Evolutionary conservation across 1,140 invertebrate species (phyloP), one percentile per base, ranked within the genome.

Genomic region (Trypoxylus dichotomus): DNA sequence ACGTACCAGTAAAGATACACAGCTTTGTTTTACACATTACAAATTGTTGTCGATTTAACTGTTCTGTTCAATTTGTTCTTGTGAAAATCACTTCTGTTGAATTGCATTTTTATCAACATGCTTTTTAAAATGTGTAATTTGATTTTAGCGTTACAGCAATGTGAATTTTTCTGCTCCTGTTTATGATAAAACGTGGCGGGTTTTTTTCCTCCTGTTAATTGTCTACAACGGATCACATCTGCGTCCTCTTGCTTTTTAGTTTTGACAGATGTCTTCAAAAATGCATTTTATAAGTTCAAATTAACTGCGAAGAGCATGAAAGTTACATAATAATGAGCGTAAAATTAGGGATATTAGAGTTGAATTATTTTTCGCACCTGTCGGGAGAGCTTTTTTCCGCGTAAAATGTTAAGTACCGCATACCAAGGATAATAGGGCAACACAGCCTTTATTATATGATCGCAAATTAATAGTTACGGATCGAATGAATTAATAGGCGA

Each of bases 281-380:
- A 24, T 25, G 13, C 25, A 7, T 68, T 68, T 24, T 27, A 24
- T 24, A 15, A 24, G 60, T 29, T 29, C 7, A 68, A 68, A 68
- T 68, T 19, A 68, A 24, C 21, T 13, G 24, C 24, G 24, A 24
- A 27, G 60, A 2, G 60, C 24, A 24, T 13, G 24, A 68, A 24
- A 25, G 24, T 27, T 68, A 8, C 25, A 77, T 27, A 77, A 21
- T 43, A 60, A 68, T 60, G 68, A 68, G 76, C 27, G 76, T 77
- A 71, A 77, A 77, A 77, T 77, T 21, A 41, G 68, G 29, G 68
- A 54, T 21, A 42, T 77, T 43, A 72, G 42, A 68, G 29, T 68
- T n/a, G 32, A 71, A 71, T 77, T 77, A 77, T 77, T 71, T 29
- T 72, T 42, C 37, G 60, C 76, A 60, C 76, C 60, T 60, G 42